Base-by-base conservation (phyloP, 2,113 vertebrate species). In the Phodopus roborovskii region DNA sequence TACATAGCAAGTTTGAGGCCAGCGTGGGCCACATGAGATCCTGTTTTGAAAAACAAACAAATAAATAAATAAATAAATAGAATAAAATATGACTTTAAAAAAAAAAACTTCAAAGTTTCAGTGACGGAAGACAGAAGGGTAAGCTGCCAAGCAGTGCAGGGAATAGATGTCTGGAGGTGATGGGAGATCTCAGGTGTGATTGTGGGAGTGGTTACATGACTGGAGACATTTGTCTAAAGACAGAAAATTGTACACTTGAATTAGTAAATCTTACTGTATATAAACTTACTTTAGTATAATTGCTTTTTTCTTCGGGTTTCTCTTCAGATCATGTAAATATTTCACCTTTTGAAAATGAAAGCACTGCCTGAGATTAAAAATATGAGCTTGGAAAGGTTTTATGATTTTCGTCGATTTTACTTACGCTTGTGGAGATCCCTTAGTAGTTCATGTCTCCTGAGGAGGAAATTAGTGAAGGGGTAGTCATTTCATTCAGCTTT, bases 401-500 rank as follows among this genome's bases (percentile, higher is more conserved):
- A 68, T 50, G 84, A 70, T 68, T 92, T 88, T 94, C 50, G 78
- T 66, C 82, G 77, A 53, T 96, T 94, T 91, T 71, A 30, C 30
- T 82, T 64, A 68, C 86, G 12, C 26, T 88, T 60, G 24, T 42
- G 45, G n/a, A 30, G 16, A 86, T 85, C 20, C 82, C 83, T 77
- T 71, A 58, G 85, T 95, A 95, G 91, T 93, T 91, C 90, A 66
- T 94, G 68, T 60, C 45, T 88, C 22, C 42, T 88, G 26, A 19
- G 66, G 60, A 48, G 11, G 91, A 36, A 85, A 84, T 82, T 71
- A 85, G 70, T 96, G 62, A 60, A 93, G 82, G 73, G 36, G 64
- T 0, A 92, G 24, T 36, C 12, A 84, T 78, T 88, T 96, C 36
- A 68, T 90, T 90, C 64, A 82, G 13, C 60, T 78, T 56, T 88